Conservation (phyloP, 1,140 invertebrate species). For the Caenorhabditis tropicalis region DNA sequence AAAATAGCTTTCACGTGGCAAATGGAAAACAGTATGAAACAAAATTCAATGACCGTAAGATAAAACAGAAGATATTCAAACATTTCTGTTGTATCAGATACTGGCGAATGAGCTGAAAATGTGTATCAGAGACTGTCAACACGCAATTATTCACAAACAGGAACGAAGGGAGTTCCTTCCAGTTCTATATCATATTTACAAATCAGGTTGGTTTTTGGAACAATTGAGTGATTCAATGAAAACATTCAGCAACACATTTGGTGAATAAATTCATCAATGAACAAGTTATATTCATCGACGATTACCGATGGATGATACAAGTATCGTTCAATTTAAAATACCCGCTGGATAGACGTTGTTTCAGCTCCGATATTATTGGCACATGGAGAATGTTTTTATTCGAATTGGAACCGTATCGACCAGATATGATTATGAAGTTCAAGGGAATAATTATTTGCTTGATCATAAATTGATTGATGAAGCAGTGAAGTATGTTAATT, state of each 20-base stretch:
- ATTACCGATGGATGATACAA: not conserved
- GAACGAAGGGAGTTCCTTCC: not conserved
- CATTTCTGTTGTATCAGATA: not conserved
- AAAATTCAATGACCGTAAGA: constrained; percentile 14
- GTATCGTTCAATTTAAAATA: too few species aligned
- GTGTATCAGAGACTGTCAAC: constrained; percentile 5
- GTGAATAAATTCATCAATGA: constrained; percentile 18
- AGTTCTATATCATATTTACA: constrained; percentile 8
- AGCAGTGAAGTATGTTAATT: not conserved
- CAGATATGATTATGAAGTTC: constrained; percentile 40
- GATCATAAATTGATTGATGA: not conserved
- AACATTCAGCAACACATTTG: not conserved
- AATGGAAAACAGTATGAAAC: constrained; percentile 26
- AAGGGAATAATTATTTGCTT: not conserved
- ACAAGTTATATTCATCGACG: constrained; percentile 27
- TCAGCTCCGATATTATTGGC: constrained; percentile 35
- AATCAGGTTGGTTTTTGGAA: not conserved
- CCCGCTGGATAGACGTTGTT: too few species aligned
- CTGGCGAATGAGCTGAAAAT: constrained; percentile 6
- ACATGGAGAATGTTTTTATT: constrained; percentile 39
- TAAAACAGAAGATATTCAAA: not conserved
- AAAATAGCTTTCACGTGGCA: constrained; percentile 24
- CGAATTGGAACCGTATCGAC: not conserved
- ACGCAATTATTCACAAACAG: not conserved
- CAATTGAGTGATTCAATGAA: not conserved